These are phyloP conservation scores for Eucriotettix oculatus DNA, from an alignment of 2,888 invertebrate species.

Conservation along the genomic window DNA sequence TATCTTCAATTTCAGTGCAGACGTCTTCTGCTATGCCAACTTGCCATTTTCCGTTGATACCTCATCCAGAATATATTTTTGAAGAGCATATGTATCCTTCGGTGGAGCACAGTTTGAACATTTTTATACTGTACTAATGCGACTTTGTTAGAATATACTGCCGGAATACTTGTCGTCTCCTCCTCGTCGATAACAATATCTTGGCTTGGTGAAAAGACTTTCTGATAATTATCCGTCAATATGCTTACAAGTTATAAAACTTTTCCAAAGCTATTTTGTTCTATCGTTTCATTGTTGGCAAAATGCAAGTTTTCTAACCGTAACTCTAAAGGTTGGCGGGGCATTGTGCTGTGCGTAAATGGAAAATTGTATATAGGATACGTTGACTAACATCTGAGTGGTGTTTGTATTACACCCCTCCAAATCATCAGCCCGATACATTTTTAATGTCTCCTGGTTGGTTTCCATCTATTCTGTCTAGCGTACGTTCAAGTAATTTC, in stretches of 20 bases:
- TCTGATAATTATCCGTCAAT: slow-evolving; percentile 11
- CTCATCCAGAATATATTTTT: slow-evolving; percentile 15
- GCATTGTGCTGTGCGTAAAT: slow-evolving; percentile 11
- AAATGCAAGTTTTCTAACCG: slow-evolving; percentile 11
- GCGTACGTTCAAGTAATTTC: slow-evolving; percentile 8
- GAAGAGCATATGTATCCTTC: slow-evolving; percentile 13
- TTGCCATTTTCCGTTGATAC: slow-evolving; percentile 16
- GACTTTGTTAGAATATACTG: too few relatives aligned
- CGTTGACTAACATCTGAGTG: slow-evolving; percentile 12
- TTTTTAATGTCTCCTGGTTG: slow-evolving; percentile 15
- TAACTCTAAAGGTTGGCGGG: slow-evolving; percentile 14
- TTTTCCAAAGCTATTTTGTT: slow-evolving; percentile 9
- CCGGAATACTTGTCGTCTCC: slow-evolving; percentile 15
- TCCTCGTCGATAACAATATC: slow-evolving; percentile 16
- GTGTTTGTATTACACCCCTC: slow-evolving; percentile 12
- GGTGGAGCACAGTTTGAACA: slow-evolving; percentile 15
- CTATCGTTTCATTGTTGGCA: slow-evolving; percentile 11
- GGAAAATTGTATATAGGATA: slow-evolving; percentile 11
- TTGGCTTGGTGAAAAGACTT: slow-evolving; percentile 10
- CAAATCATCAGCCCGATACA: slow-evolving; percentile 14
- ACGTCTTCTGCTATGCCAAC: background rate
- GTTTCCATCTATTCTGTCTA: slow-evolving; percentile 14
- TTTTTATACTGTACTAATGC: slow-evolving; percentile 15
- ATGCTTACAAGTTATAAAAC: slow-evolving; percentile 10
- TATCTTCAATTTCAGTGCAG: background rate